Evolutionary conservation across 2,888 invertebrate species (phyloP), one percentile per base, ranked within the genome.

Genomic region (Reticulitermes lucifugus): DNA sequence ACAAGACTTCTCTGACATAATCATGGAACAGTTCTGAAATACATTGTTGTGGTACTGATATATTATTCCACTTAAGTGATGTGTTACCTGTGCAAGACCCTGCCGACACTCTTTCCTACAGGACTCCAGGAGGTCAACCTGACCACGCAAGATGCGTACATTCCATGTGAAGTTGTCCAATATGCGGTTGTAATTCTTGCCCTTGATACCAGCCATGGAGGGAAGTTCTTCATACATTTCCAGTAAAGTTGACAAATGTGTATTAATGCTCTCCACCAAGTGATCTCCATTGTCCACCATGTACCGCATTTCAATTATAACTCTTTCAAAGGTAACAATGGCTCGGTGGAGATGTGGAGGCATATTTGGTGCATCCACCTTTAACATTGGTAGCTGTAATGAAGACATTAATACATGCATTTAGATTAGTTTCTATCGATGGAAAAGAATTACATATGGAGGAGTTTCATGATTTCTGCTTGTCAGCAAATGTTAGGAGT

Each of bases 141-240:
- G 93, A 25, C 92, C 92, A 87, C 92, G 91, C 83, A 93, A 89
- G 71, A 93, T 90, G 60, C 93, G 90, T 75, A 93, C 90, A 88
- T 93, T 93, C 93, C 93, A 93, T 2, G 92, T 91, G 88, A 92
- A 92, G 88, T 92, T 93, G 88, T 93, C 93, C 81, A 90, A 89
- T 29, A 92, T 92, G 83, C 88, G 79, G 86, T 88, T 88, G 83
- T 89, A 89, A 88, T 93, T 93, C 88, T 91, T 92, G 75, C 92
- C 92, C 87, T 92, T 91, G 83, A 91, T 90, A 70, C 88, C 89
- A 88, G 91, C 91, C n/a, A 91, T 87, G 75, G 89, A 89, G 70
- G 90, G 89, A 85, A 93, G 88, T 41, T 92, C 91, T 84, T 88
- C 88, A 75, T 87, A 87, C 21, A 85, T 84, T 83, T 88, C 87